Evolutionary conservation across 1,140 invertebrate genomes (phyloP), one percentile per base, ranked within the genome.

Genomic region (Radopholus similis): DNA sequence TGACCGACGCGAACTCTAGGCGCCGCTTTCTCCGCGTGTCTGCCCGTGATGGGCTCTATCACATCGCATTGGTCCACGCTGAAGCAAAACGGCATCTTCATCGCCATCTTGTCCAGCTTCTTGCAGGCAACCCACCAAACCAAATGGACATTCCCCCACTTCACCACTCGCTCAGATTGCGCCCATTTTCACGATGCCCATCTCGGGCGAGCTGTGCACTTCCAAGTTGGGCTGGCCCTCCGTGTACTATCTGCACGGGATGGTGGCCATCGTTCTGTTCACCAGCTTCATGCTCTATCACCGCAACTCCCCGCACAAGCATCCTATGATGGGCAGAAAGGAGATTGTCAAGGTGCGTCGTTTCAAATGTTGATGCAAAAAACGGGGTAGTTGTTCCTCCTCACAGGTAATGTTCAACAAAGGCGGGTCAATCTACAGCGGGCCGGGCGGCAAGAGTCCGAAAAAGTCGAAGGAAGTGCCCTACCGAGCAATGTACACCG

Each of bases 101-200:
- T 75, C 51, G 73, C 73, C 18, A 75, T 75, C 32, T 44, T 75
- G 21, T 75, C 73, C 8, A 75, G 71, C 38, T 75, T 75, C 54
- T 32, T 75, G 9, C 73, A 75, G 54, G 70, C 70, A 47, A 47
- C 21, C 28, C 1, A 21, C 23, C 5, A 21, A 40, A 42, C 15
- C 40, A 44, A 59, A 47, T 18, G 9, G 23, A 21, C 13, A 51
- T 23, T 11, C 8, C 8, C 30, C 13, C 9, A 51, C n/a, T 59
- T 38, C 32, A 58, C 11, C 18, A 11, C 21, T 71, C 8, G 21
- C 70, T 67, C 35, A 75, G 73, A 77, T 77, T 44, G 75, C 75
- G 9, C 75, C 75, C 18, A 81, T 77, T 38, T 77, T 77, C 56
- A 77, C 75, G 26, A 77, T 77, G 75, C 75, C 75, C 4, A 37